Percentiles rank a stretch among this genome's conserved stretches.
Conservation (phyloP, 1,140 invertebrate species). For the Orussus abietinus region DNA sequence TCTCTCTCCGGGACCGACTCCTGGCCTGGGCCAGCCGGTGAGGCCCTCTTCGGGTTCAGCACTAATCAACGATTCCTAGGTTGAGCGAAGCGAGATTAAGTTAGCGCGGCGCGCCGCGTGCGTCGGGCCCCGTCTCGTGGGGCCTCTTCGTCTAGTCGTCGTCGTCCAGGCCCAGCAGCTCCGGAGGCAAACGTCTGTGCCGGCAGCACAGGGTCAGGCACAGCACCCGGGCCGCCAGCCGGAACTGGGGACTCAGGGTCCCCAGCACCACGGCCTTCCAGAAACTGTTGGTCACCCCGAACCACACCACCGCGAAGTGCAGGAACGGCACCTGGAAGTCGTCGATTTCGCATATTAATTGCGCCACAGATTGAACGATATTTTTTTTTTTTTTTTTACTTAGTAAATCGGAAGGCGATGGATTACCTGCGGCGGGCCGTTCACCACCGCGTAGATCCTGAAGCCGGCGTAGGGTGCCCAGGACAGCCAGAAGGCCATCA, state of each 20-base stretch:
- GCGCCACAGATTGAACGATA: too few species aligned
- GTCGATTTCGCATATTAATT: too few species aligned
- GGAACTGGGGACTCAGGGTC: constrained; percentile 84
- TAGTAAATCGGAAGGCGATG: too few species aligned
- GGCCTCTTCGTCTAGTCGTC: constrained; percentile 77
- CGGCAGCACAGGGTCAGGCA: constrained; percentile 87
- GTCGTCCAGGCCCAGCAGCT: constrained; percentile 77
- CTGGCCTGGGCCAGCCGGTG: too few species aligned
- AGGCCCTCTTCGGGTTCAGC: too few species aligned
- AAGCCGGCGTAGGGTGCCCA: constrained; percentile 89
- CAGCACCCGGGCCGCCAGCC: constrained; percentile 78
- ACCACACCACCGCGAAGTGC: constrained; percentile 90
- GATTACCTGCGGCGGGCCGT: constrained; percentile 50
- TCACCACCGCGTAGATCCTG: constrained; percentile 57
- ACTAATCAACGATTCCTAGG: constrained; percentile 31
- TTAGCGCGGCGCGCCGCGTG: too few species aligned
- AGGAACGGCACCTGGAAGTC: constrained; percentile 72
- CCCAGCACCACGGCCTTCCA: constrained; percentile 91
- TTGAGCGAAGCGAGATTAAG: constrained; percentile 40
- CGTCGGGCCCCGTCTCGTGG: too few species aligned
- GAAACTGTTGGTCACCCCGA: constrained; percentile 89
- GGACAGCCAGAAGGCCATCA: constrained; percentile 84
- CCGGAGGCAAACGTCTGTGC: constrained; percentile 71
- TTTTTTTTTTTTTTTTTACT: too few species aligned
- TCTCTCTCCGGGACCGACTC: too few species aligned